Percentiles rank a stretch among this genome's conserved stretches.
Evolutionary conservation across 35 echinoderm and acorn worm genomes (phyloP).

Genomic region (Apostichopus californicus): DNA sequence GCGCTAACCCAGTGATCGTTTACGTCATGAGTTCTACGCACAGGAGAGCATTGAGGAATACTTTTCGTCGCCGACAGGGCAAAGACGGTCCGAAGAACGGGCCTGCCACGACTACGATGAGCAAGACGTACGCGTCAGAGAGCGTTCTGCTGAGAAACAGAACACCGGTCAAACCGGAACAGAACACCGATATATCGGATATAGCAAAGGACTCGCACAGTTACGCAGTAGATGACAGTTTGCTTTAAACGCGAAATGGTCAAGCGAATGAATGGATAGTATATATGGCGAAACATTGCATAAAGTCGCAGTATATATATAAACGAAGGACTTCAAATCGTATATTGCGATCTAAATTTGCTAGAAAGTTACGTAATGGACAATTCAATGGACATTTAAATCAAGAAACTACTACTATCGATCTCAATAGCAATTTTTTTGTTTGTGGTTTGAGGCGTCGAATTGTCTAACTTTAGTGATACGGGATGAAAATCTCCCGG

Average conservation of each 20-base stretch:
- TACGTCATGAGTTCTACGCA: slow-evolving; percentile 80
- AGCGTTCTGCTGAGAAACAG: not conserved
- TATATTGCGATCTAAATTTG: no score
- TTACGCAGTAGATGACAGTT: not conserved
- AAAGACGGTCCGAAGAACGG: slow-evolving; percentile 8
- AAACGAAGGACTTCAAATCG: no score
- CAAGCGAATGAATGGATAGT: no score
- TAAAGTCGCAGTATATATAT: no score
- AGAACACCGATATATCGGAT: not conserved
- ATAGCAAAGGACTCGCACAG: not conserved
- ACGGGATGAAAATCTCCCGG: no score
- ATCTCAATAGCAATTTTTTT: no score
- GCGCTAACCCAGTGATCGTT: slow-evolving; percentile 69
- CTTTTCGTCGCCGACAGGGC: slow-evolving; percentile 22
- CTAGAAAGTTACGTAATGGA: no score
- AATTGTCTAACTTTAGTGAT: no score
- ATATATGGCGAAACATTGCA: no score
- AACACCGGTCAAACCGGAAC: not conserved
- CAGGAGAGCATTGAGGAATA: slow-evolving; percentile 62
- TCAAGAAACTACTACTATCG: no score
- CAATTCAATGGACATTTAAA: no score
- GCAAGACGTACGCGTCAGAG: slow-evolving; percentile 30
- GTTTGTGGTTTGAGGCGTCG: no score
- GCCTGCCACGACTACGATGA: slow-evolving; percentile 10
- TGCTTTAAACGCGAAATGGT: not conserved